Evolutionary conservation across 2,797 vertebrate genomes (phyloP).

Genomic region (Lutjanus argentimaculatus): DNA sequence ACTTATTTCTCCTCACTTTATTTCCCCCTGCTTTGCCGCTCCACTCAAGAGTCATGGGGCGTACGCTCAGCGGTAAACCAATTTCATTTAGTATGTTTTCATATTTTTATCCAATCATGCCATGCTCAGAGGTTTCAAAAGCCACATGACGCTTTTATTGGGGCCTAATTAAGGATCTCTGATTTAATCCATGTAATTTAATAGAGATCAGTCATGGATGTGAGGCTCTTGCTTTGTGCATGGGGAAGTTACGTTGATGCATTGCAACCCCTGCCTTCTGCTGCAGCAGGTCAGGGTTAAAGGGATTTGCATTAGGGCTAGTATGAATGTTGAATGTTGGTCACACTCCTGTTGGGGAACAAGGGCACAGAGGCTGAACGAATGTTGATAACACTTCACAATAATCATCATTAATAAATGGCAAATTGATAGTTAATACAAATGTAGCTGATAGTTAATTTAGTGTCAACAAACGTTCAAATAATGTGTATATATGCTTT

Average conservation of each 20-base stretch:
- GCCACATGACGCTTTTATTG: conserved; percentile 84
- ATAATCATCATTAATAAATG: too few species aligned
- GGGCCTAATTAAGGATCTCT: conserved; percentile 89
- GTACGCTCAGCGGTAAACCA: conserved; percentile 84
- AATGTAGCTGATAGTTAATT: too few species aligned
- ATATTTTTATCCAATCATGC: conserved; percentile 86
- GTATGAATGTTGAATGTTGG: conserved; percentile 27
- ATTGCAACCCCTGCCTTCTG: conserved; percentile 51
- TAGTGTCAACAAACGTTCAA: too few species aligned
- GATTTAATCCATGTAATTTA: conserved; percentile 87
- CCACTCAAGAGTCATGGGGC: conserved; percentile 80
- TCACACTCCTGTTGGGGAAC: conserved; percentile 51
- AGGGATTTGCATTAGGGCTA: conserved; percentile 33
- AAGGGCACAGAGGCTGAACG: conserved; percentile 12
- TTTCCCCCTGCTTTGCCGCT: conserved; percentile 67
- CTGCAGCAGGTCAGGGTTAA: conserved; percentile 52
- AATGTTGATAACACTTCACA: neutral
- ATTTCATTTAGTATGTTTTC: conserved; percentile 87
- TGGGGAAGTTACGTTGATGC: conserved; percentile 60
- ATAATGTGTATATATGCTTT: too few species aligned
- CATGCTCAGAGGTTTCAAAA: conserved; percentile 83
- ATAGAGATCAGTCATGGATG: conserved; percentile 79
- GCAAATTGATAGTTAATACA: too few species aligned
- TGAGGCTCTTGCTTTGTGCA: conserved; percentile 62
- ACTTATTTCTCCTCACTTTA: conserved; percentile 71